Evolutionary conservation across 2,113 vertebrate species (phyloP).

Genomic region (Gambusia holbrooki): DNA sequence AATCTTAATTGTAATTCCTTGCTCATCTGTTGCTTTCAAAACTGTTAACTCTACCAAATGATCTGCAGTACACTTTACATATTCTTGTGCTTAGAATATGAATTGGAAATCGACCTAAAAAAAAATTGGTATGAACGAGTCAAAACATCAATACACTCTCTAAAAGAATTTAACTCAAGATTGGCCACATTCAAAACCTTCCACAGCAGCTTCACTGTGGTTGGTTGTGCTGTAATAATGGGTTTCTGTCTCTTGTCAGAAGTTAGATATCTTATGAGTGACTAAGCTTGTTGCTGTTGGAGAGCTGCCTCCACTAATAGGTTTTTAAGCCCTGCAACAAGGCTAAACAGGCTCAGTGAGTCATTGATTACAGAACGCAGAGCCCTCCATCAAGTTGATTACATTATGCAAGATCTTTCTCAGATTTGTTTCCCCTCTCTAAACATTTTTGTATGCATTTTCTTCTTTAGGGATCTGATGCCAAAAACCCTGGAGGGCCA

Average conservation of each 20-base stretch:
- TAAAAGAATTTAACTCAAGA: conserved; percentile 21
- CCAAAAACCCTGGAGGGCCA: conserved; percentile 92
- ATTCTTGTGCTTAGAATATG: neutral
- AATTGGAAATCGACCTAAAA: neutral
- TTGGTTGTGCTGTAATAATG: conserved; percentile 47
- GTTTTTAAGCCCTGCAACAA: conserved; percentile 66
- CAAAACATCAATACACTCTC: conserved; percentile 13
- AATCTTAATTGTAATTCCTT: neutral
- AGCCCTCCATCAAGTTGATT: conserved; percentile 73
- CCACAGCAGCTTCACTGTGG: conserved; percentile 22
- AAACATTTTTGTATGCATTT: conserved; percentile 51
- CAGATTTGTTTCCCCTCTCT: conserved; percentile 36
- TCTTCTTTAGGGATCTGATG: conserved; percentile 86
- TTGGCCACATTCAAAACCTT: conserved; percentile 32
- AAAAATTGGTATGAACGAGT: neutral
- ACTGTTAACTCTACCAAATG: neutral
- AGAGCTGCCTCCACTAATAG: conserved; percentile 68
- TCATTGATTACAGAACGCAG: conserved; percentile 67
- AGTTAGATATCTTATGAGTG: conserved; percentile 56
- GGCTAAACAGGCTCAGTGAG: conserved; percentile 58
- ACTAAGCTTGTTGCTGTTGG: conserved; percentile 66
- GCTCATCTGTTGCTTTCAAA: neutral
- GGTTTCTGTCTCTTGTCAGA: conserved; percentile 44
- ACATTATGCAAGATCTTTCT: conserved; percentile 61
- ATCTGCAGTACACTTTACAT: neutral